Evolutionary conservation across 2,797 vertebrate species (phyloP).

Genomic region (Falco columbarius): DNA sequence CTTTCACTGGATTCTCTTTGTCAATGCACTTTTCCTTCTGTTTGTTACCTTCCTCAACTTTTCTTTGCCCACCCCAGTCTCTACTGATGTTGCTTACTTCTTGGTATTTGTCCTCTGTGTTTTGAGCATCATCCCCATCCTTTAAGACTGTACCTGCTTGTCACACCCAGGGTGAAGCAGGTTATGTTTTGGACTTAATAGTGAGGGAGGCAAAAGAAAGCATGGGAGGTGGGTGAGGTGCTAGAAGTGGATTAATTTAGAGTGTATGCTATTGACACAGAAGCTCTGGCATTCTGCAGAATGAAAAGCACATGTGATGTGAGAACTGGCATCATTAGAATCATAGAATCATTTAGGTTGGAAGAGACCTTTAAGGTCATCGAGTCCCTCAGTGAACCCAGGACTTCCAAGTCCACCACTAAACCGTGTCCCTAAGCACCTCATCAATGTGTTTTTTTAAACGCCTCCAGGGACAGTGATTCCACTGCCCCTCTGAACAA

Average conservation of each 20-base stretch:
- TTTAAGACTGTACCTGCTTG: not conserved
- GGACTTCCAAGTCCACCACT: too few relatives aligned
- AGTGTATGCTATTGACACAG: not conserved
- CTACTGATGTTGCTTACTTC: not conserved
- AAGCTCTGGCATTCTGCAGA: not conserved
- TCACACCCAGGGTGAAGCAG: not conserved
- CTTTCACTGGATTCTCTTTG: not conserved
- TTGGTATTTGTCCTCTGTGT: not conserved
- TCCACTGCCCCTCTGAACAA: too few relatives aligned
- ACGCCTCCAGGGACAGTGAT: too few relatives aligned
- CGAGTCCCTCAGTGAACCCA: too few relatives aligned
- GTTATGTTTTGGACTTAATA: not conserved
- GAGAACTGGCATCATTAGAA: not conserved
- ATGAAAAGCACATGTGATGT: accelerated
- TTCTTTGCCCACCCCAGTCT: not conserved
- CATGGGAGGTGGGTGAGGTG: not conserved
- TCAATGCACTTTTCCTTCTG: not conserved
- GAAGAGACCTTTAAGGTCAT: too few relatives aligned
- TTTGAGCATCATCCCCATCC: not conserved
- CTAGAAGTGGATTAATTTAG: not conserved
- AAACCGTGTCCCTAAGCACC: too few relatives aligned
- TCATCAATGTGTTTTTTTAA: too few relatives aligned
- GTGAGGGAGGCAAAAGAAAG: not conserved
- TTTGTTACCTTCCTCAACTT: not conserved
- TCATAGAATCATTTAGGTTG: too few relatives aligned